Percentiles rank a stretch among this genome's conserved stretches.
These are phyloP conservation scores for Drosophila arawakana DNA, from an alignment of 1,140 invertebrate species.

Conservation along the genomic window DNA sequence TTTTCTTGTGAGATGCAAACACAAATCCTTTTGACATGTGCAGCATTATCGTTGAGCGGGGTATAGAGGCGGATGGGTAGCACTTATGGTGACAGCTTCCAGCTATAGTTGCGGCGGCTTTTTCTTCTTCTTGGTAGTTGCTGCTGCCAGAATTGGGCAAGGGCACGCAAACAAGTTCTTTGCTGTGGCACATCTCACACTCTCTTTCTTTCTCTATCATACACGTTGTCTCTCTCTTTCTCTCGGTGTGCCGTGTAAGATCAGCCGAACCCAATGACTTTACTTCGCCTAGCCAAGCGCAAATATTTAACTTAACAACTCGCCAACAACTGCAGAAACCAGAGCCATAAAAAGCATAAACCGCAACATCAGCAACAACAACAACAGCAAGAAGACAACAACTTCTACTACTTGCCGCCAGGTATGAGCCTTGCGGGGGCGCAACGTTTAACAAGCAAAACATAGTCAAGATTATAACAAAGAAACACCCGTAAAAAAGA, in stretches of 20 bases:
- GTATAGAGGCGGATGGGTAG: slow-evolving; percentile 8
- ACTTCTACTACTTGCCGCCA: neutral
- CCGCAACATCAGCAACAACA: slow-evolving; percentile 35
- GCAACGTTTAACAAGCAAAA: slow-evolving; percentile 30
- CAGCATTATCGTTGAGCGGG: slow-evolving; percentile 28
- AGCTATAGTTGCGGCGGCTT: slow-evolving; percentile 33
- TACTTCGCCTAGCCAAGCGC: slow-evolving; percentile 43
- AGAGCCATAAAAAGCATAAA: slow-evolving; percentile 72
- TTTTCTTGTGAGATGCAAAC: slow-evolving; percentile 46
- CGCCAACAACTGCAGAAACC: slow-evolving; percentile 55
- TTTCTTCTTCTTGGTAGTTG: slow-evolving; percentile 27
- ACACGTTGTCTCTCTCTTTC: too few relatives aligned
- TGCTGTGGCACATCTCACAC: slow-evolving; percentile 27
- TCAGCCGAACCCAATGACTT: slow-evolving; percentile 19
- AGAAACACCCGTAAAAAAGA: too few relatives aligned
- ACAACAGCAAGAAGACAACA: neutral
- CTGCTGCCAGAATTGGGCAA: slow-evolving; percentile 58
- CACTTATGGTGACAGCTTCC: slow-evolving; percentile 40
- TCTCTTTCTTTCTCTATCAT: too few relatives aligned
- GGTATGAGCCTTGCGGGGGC: slow-evolving; percentile 32
- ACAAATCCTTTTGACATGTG: slow-evolving; percentile 70
- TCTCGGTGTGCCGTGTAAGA: slow-evolving; percentile 14
- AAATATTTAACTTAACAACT: slow-evolving; percentile 81
- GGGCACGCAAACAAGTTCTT: slow-evolving; percentile 71
- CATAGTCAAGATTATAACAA: neutral